phyloP scores from a whole-genome alignment of 2,888 invertebrate species.

The Dendrolimus houi region DNA sequence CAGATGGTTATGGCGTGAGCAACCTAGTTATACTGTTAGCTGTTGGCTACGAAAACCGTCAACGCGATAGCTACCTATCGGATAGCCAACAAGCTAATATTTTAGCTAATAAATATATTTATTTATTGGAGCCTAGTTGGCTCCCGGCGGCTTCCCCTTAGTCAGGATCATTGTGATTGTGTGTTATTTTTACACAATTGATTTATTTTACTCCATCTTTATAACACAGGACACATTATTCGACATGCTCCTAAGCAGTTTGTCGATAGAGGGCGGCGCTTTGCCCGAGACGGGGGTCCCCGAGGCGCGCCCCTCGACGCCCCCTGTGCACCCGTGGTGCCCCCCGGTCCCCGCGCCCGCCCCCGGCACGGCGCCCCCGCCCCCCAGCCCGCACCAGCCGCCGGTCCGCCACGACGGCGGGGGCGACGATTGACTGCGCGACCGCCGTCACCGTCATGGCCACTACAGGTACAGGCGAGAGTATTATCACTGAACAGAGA shows the following conservation, averaged over 20 bases:
- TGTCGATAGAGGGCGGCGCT: conserved; percentile 39
- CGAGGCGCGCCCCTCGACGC: conserved; percentile 32
- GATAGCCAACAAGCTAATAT: too few relatives aligned
- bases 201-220: too few relatives aligned
- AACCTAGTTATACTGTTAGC: too few relatives aligned
- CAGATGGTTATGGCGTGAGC: too few relatives aligned
- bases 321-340: conserved; percentile 56
- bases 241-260: conserved; percentile 60
- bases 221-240: conserved; percentile 53
- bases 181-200: too few relatives aligned
- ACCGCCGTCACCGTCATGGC: conserved; percentile 10
- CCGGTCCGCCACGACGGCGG: conserved; percentile 13
- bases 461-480: conserved; percentile 26
- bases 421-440: conserved; percentile 18
- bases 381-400: conserved; percentile 9
- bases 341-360: conserved; percentile 25
- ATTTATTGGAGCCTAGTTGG: too few relatives aligned
- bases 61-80: too few relatives aligned
- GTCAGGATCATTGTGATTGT: too few relatives aligned
- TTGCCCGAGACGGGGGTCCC: conserved; percentile 12
- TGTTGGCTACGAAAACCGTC: too few relatives aligned
- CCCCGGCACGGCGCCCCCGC: conserved; percentile 9
- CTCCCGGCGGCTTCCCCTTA: too few relatives aligned
- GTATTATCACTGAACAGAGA: conserved; percentile 24
- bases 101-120: too few relatives aligned